These are phyloP conservation scores for Miniopterus natalensis DNA, from an alignment of 2,113 vertebrate species.

Conservation along the genomic window DNA sequence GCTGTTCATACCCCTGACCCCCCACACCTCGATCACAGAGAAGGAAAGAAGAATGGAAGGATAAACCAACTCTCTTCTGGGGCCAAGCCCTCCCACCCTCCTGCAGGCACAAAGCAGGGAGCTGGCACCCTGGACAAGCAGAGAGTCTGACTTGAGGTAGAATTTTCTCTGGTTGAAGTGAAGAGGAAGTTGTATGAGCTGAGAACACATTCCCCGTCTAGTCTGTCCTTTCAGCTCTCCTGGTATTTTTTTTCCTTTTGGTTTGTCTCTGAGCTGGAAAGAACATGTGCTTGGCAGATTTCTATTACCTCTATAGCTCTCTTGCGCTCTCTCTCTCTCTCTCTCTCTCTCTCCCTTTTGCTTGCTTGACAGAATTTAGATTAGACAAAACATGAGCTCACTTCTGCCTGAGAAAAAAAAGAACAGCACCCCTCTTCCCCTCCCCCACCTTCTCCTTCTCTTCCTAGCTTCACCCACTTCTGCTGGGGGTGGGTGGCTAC, in stretches of 20 bases:
- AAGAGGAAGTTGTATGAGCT: constrained; percentile 81
- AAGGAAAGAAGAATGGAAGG: neutral
- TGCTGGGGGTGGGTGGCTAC: neutral
- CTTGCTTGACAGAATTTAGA: constrained; percentile 92
- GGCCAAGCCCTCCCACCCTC: neutral
- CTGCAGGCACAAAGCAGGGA: neutral
- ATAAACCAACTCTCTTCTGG: neutral
- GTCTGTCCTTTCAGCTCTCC: constrained; percentile 76
- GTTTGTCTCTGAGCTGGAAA: constrained; percentile 81
- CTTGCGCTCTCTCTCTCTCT: neutral
- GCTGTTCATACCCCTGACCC: neutral
- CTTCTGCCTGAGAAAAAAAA: constrained; percentile 83
- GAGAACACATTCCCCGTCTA: constrained; percentile 80
- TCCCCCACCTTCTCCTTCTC: constrained; percentile 25
- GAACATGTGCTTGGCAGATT: constrained; percentile 91
- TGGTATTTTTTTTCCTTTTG: constrained; percentile 26
- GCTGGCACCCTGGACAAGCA: neutral
- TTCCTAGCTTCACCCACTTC: constrained; percentile 23
- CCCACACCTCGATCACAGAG: neutral
- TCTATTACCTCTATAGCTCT: constrained; percentile 84
- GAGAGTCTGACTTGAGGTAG: constrained; percentile 60
- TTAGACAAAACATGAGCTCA: constrained; percentile 92
- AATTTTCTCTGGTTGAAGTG: constrained; percentile 78
- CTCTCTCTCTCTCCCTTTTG: constrained; percentile 71
- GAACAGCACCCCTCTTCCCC: constrained; percentile 40